phyloP scores from a whole-genome alignment of 2,113 vertebrate species.

The Atractosteus spatula region DNA sequence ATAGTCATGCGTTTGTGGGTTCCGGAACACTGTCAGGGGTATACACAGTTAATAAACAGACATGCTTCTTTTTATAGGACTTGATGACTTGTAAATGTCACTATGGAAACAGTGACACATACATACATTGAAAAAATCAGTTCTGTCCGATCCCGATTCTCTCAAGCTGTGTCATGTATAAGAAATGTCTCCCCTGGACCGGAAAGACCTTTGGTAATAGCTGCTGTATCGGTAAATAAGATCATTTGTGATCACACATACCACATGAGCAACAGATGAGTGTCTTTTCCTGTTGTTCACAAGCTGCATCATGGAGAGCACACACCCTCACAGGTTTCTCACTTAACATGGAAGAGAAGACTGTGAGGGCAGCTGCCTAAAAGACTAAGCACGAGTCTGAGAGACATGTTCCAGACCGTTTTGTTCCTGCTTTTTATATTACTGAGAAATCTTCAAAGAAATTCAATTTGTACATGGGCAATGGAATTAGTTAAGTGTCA shows the following conservation, averaged over 20 bases:
- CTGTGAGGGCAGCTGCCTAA: no score
- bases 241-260: background rate
- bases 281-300: background rate
- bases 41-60: background rate
- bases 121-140: background rate
- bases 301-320: background rate
- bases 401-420: no score
- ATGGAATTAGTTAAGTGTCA: no score
- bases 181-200: background rate
- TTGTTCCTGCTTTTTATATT: no score
- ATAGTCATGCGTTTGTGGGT: no score
- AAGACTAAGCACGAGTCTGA: no score
- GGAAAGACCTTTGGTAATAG: background rate
- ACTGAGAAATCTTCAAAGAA: no score
- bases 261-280: background rate
- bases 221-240: background rate
- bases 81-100: background rate
- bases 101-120: slow-evolving; percentile 1
- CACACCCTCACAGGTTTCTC: no score
- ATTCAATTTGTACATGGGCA: no score
- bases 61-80: background rate
- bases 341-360: no score
- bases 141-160: background rate
- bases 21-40: no score
- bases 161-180: background rate